phyloP scores from a whole-genome alignment of 2,797 vertebrate species.

The Sardinella longiceps region DNA sequence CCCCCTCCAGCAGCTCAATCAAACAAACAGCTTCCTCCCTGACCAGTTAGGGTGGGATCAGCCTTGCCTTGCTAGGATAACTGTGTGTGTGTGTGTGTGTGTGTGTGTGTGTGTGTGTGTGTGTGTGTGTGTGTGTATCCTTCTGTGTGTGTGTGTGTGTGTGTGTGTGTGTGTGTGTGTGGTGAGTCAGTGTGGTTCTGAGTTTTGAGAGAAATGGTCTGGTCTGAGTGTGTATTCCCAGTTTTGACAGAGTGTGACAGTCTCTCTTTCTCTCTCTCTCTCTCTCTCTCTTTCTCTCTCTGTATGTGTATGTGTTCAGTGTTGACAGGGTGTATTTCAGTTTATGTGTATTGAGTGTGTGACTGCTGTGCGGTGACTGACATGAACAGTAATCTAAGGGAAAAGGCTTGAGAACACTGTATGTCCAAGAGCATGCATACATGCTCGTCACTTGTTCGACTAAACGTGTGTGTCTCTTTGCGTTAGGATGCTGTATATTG shows the following conservation, averaged over 20 bases:
- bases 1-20: not conserved
- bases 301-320: slow-evolving; percentile 8
- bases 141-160: too few species aligned
- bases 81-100: slow-evolving; percentile 31
- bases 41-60: slow-evolving; percentile 27
- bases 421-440: slow-evolving; percentile 3
- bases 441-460: not conserved
- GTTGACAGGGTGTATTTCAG: slow-evolving; percentile 14
- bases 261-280: too few species aligned
- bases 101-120: not conserved
- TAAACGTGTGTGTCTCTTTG: slow-evolving; percentile 52
- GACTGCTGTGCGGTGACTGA: not conserved
- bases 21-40: slow-evolving; percentile 34
- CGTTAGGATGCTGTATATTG: slow-evolving; percentile 56
- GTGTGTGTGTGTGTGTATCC: slow-evolving; percentile 13
- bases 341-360: slow-evolving; percentile 30
- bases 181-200: not conserved
- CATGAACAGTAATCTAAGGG: not conserved
- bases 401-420: slow-evolving; percentile 9
- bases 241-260: not conserved
- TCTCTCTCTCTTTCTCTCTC: too few species aligned
- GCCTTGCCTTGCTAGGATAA: not conserved
- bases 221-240: not conserved
- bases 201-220: not conserved
- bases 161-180: not conserved